phyloP scores from a whole-genome alignment of 2,888 invertebrate genomes.

The Hymenopus coronatus region DNA sequence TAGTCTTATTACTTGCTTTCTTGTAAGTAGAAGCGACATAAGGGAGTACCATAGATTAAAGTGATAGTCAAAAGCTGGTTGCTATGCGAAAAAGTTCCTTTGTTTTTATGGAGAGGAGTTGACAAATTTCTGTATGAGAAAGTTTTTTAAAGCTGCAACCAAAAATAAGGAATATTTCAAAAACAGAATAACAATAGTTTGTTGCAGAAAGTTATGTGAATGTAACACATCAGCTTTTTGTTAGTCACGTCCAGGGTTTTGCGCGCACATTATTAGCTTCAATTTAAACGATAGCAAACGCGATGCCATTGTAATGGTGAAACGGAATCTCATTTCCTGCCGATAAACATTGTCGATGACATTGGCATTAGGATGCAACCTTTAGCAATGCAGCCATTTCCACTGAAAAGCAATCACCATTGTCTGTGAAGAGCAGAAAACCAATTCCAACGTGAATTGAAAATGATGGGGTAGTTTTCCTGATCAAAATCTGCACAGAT shows the following conservation, averaged over 20 bases:
- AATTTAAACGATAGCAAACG: background rate
- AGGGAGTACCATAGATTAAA: too few relatives aligned
- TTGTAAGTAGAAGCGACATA: too few relatives aligned
- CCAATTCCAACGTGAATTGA: background rate
- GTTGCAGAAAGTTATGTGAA: too few relatives aligned
- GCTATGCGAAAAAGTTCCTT: too few relatives aligned
- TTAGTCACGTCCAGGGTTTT: background rate
- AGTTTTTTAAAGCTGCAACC: too few relatives aligned
- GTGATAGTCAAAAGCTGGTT: too few relatives aligned
- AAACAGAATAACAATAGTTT: too few relatives aligned
- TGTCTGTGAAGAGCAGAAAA: background rate
- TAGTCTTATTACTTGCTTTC: too few relatives aligned
- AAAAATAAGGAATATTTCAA: too few relatives aligned
- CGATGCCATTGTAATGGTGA: background rate
- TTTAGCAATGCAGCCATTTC: background rate
- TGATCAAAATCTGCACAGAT: background rate
- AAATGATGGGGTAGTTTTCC: background rate
- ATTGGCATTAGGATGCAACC: background rate
- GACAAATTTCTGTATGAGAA: too few relatives aligned
- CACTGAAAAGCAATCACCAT: background rate
- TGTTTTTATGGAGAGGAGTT: too few relatives aligned
- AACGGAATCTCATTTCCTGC: background rate
- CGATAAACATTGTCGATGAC: background rate
- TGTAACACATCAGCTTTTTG: background rate
- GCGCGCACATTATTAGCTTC: background rate